These are phyloP conservation scores for Neopelma chrysocephalum DNA, from an alignment of 2,797 vertebrate species.

Conservation along the genomic window DNA sequence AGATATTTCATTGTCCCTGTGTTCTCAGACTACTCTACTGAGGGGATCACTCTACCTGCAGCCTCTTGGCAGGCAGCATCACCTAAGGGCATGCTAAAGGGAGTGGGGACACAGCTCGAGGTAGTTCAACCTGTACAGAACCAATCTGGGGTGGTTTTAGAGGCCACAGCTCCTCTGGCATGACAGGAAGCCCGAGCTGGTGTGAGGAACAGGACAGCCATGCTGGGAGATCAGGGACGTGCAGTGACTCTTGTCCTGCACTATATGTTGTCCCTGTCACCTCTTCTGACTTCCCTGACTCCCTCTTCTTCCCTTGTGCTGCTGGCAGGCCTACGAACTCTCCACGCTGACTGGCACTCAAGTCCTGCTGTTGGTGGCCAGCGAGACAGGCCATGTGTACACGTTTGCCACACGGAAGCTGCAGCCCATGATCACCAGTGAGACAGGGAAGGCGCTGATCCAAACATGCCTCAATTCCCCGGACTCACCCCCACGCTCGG, in stretches of 20 bases:
- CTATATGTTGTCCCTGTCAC: neutral
- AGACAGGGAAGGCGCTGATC: slow-evolving; percentile 97
- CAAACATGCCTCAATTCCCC: slow-evolving; percentile 99
- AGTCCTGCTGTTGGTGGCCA: slow-evolving; percentile 95
- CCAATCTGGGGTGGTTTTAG: neutral
- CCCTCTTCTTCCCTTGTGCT: slow-evolving; percentile 4
- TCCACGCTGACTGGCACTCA: slow-evolving; percentile 98
- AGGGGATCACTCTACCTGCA: neutral
- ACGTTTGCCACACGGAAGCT: slow-evolving; percentile 97
- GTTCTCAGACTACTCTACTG: neutral
- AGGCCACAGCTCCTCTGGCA: neutral
- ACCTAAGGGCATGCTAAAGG: neutral
- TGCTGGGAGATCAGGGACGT: accelerated
- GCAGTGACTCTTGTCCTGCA: neutral
- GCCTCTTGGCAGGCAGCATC: neutral
- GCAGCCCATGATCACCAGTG: slow-evolving; percentile 99
- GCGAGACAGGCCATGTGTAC: slow-evolving; percentile 97
- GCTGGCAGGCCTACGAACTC: slow-evolving; percentile 91
- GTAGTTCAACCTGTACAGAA: neutral
- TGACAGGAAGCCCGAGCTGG: neutral
- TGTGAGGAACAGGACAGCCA: neutral
- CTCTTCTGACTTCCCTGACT: neutral
- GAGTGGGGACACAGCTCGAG: neutral
- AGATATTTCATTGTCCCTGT: accelerated
- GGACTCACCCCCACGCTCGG: slow-evolving; percentile 93